Percentiles rank a stretch among this genome's conserved stretches.
Conservation (phyloP, 2,113 vertebrate genomes). For the Lepisosteus osseus region DNA sequence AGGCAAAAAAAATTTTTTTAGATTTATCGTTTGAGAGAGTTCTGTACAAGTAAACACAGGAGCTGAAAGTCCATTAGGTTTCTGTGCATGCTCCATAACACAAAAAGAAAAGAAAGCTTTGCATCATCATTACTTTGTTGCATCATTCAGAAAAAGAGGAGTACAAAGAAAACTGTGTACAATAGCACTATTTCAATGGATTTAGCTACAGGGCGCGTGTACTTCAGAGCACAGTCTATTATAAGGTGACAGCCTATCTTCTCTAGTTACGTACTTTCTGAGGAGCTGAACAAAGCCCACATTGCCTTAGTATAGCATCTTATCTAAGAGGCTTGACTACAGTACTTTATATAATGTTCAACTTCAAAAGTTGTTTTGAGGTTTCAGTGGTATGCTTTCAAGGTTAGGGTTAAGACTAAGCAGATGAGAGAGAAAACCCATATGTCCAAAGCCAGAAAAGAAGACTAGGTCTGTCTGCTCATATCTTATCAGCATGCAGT, state of each 20-base stretch:
- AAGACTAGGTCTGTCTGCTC: too few relatives aligned
- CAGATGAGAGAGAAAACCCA: too few relatives aligned
- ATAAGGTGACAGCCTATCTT: too few relatives aligned
- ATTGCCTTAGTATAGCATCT: too few relatives aligned
- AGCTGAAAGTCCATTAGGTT: not conserved
- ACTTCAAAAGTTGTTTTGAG: too few relatives aligned
- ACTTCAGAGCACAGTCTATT: not conserved
- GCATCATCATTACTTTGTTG: not conserved
- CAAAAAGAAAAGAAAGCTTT: not conserved
- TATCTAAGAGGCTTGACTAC: too few relatives aligned
- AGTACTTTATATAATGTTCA: too few relatives aligned
- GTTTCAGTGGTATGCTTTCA: too few relatives aligned
- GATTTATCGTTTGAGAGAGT: not conserved
- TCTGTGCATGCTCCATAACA: not conserved
- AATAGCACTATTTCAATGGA: not conserved
- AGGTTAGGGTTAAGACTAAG: too few relatives aligned
- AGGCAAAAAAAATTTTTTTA: not conserved
- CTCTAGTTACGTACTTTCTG: not conserved
- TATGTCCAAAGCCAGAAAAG: too few relatives aligned
- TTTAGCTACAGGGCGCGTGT: not conserved
- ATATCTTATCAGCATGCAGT: too few relatives aligned
- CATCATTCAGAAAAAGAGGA: not conserved
- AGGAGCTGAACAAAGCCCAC: too few relatives aligned
- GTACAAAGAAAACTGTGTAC: not conserved
- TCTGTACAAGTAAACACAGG: not conserved